phyloP scores from a whole-genome alignment of 2,113 vertebrate genomes.

The Thalassarche chlororhynchos region DNA sequence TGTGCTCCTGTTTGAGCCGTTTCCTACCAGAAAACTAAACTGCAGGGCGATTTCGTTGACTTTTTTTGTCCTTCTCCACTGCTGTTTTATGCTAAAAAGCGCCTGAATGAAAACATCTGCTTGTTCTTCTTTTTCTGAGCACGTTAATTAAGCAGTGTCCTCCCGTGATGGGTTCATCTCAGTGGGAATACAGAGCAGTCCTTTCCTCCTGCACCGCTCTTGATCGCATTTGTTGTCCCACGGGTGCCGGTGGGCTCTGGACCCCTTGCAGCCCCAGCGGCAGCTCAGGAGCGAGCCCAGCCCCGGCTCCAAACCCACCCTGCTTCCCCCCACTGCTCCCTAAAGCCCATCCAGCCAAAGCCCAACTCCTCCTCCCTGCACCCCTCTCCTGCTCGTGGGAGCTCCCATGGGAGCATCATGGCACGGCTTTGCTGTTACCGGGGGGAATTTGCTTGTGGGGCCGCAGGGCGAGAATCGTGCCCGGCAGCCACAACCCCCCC shows the following conservation, averaged over 20 bases:
- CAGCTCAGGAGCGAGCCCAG: not conserved
- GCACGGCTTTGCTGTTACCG: not conserved
- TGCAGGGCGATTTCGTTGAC: not conserved
- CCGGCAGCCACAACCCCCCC: not conserved
- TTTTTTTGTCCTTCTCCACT: not conserved
- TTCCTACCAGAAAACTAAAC: not conserved
- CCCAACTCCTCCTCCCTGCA: no score
- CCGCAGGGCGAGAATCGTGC: accelerated
- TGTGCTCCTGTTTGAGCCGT: not conserved
- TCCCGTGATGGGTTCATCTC: not conserved
- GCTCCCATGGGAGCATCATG: not conserved
- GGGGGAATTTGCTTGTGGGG: not conserved
- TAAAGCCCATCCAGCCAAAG: not conserved
- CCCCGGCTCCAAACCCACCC: not conserved
- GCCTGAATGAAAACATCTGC: not conserved
- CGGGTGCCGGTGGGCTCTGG: accelerated
- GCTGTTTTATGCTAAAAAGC: not conserved
- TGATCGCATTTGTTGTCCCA: not conserved
- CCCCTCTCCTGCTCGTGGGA: not conserved
- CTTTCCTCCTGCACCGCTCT: not conserved
- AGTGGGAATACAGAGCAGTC: not conserved
- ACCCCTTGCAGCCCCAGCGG: accelerated
- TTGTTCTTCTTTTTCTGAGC: not conserved
- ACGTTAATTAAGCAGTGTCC: not conserved
- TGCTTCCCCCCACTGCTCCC: not conserved